Evolutionary conservation across 2,888 invertebrate species (phyloP).

Genomic region (Brachyopa scutellaris): DNA sequence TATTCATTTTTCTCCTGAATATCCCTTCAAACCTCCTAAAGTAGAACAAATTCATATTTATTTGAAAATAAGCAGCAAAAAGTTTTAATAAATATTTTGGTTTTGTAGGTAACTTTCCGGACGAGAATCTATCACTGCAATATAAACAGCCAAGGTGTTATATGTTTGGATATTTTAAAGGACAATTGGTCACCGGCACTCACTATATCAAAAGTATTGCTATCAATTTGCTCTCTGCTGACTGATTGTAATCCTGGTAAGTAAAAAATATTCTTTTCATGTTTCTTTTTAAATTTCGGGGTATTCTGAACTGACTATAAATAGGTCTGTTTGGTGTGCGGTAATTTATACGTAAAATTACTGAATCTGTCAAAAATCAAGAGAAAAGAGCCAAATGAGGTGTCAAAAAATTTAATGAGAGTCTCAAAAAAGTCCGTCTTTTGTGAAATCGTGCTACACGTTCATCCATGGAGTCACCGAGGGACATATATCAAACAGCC

Average conservation of each 20-base stretch:
- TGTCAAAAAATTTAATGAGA: too few relatives aligned
- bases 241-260: conserved; percentile 99
- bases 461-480: too few relatives aligned
- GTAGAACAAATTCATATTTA: conserved; percentile 81
- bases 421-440: too few relatives aligned
- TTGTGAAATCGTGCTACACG: too few relatives aligned
- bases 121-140: conserved; percentile 99
- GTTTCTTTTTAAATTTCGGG: too few relatives aligned
- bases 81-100: conserved; percentile 43
- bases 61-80: too few relatives aligned
- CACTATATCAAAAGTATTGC: conserved; percentile 98
- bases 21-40: conserved; percentile 99
- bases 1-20: conserved; percentile 98
- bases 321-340: too few relatives aligned
- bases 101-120: conserved; percentile 90
- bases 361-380: too few relatives aligned
- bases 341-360: too few relatives aligned
- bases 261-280: conserved; percentile 75
- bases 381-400: too few relatives aligned
- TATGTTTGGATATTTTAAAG: conserved; percentile 98
- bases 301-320: too few relatives aligned
- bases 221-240: conserved; percentile 98
- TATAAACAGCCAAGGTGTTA: conserved; percentile 99
- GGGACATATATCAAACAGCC: too few relatives aligned
- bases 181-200: conserved; percentile 99